Conservation (phyloP, 2,113 vertebrate species). For the Nesospiza acunhae region DNA sequence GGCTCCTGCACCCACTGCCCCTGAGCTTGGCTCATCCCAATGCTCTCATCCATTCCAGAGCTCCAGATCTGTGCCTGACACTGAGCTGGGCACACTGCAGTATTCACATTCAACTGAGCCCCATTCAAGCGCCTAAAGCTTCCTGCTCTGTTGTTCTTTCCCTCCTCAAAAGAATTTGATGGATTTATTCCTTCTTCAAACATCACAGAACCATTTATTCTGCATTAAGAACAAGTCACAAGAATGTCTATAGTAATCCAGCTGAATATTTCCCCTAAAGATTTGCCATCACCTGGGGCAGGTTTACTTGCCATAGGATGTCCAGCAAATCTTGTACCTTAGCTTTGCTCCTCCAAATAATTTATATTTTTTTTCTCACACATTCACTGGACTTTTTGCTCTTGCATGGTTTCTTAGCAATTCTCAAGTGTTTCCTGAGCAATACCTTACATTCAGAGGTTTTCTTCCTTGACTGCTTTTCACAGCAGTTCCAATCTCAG, state of each 20-base stretch:
- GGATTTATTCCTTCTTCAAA: not conserved
- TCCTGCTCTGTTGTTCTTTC: not conserved
- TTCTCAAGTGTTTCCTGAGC: not conserved
- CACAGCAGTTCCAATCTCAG: not conserved
- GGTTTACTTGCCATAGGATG: not conserved
- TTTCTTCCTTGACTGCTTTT: not conserved
- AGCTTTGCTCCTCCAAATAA: not conserved
- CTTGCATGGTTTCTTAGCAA: not conserved
- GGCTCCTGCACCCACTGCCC: fast-evolving
- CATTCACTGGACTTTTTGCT: not conserved
- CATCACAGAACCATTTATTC: not conserved
- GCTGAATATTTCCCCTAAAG: not conserved
- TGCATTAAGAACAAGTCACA: not conserved
- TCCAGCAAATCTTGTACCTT: not conserved
- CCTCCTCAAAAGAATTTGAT: not conserved
- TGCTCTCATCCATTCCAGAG: too few relatives aligned
- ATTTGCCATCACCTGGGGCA: not conserved
- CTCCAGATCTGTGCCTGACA: not conserved
- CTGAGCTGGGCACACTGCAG: too few relatives aligned
- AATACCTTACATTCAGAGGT: not conserved
- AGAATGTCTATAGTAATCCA: not conserved
- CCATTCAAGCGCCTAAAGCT: fast-evolving
- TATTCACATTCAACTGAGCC: not conserved
- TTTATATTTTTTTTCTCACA: fast-evolving
- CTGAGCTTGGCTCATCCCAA: not conserved